Conservation (phyloP, 2,797 vertebrate species). For the Arctocebus calabarensis region DNA sequence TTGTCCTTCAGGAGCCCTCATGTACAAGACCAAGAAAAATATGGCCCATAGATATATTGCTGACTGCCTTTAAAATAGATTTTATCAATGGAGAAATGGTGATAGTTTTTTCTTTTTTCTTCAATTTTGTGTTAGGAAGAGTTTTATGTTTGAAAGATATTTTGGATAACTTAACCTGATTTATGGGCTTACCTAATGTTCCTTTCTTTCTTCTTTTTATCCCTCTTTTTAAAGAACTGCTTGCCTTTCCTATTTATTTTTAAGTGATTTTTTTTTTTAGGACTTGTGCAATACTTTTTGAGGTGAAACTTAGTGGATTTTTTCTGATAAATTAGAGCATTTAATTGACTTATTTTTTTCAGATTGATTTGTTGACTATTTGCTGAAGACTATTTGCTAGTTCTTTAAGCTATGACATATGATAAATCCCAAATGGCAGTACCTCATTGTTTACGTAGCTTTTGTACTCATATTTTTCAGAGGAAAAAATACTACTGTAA, state of each 20-base stretch:
- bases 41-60: slow-evolving; percentile 70
- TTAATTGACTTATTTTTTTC: slow-evolving; percentile 85
- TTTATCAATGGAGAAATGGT: slow-evolving; percentile 77
- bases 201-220: slow-evolving; percentile 58
- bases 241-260: slow-evolving; percentile 89
- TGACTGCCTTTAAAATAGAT: slow-evolving; percentile 80
- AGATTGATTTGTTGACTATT: slow-evolving; percentile 86
- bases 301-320: slow-evolving; percentile 85
- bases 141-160: slow-evolving; percentile 66
- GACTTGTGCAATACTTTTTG: slow-evolving; percentile 96
- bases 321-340: slow-evolving; percentile 87
- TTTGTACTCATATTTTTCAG: slow-evolving; percentile 95
- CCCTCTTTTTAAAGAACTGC: slow-evolving; percentile 84
- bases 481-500: slow-evolving; percentile 92
- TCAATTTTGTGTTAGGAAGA: slow-evolving; percentile 57
- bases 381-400: slow-evolving; percentile 85
- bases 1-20: slow-evolving; percentile 53
- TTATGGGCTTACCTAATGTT: slow-evolving; percentile 36
- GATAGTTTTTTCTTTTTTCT: slow-evolving; percentile 70
- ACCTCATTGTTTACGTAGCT: slow-evolving; percentile 92
- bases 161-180: slow-evolving; percentile 58
- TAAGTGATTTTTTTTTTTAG: slow-evolving; percentile 82
- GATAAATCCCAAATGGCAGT: slow-evolving; percentile 89
- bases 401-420: slow-evolving; percentile 87
- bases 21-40: slow-evolving; percentile 68